Conservation (phyloP, 35 echinoderm and acorn worm genomes). For the Chiridota heheva region DNA sequence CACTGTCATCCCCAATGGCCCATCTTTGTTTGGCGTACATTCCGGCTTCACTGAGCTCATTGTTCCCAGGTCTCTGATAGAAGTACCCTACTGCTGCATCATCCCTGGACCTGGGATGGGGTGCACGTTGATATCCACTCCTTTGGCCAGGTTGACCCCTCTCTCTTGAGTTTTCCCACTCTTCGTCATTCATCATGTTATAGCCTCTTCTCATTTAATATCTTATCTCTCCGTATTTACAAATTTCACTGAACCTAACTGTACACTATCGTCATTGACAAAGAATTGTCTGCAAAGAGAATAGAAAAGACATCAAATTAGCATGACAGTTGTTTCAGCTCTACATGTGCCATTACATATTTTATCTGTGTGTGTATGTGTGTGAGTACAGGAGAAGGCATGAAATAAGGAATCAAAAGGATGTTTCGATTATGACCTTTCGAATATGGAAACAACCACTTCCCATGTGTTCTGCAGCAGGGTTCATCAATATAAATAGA, state of each 20-base stretch:
- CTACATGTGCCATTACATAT: no score
- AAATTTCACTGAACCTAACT: neutral
- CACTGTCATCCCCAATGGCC: slow-evolving; percentile 78
- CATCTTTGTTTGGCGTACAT: slow-evolving; percentile 78
- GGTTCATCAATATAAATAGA: no score
- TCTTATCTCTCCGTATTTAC: no score
- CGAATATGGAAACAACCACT: no score
- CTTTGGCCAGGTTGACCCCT: slow-evolving; percentile 30
- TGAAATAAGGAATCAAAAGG: no score
- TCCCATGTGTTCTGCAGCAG: no score
- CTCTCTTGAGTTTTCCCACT: neutral
- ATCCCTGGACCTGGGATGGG: slow-evolving; percentile 72
- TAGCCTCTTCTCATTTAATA: no score
- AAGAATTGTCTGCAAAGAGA: neutral
- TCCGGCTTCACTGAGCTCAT: slow-evolving; percentile 59
- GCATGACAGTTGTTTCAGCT: slow-evolving; percentile 23
- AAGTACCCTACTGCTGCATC: slow-evolving; percentile 86
- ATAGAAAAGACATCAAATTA: neutral
- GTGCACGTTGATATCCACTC: slow-evolving; percentile 45
- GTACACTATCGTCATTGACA: neutral
- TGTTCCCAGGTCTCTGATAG: slow-evolving; percentile 71
- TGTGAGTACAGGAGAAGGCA: no score
- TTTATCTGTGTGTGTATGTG: no score
- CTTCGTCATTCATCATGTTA: no score
- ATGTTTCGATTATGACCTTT: no score